A percentile compares a stretch with the other conserved stretches of the same genome.
Conservation (phyloP, 2,888 invertebrate species). For the Agrochola macilenta region DNA sequence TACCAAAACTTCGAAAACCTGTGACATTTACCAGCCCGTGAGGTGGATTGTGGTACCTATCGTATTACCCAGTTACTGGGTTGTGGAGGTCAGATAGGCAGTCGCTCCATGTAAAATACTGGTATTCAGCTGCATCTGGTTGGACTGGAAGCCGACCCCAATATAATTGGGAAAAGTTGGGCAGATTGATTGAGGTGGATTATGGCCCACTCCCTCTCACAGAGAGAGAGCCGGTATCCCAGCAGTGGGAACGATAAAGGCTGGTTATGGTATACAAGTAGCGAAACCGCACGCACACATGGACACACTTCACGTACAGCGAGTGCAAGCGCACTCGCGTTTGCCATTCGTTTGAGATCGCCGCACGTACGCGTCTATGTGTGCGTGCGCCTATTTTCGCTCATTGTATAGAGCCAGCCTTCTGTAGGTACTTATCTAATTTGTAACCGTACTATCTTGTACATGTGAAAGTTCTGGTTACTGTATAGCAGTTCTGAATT, state of each 20-base stretch:
- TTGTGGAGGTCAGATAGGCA: too few relatives aligned
- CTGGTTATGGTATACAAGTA: background rate
- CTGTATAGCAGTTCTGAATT: conserved; percentile 44
- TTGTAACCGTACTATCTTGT: background rate
- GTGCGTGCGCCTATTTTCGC: background rate
- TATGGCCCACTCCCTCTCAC: background rate
- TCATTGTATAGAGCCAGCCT: background rate
- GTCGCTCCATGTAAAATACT: too few relatives aligned
- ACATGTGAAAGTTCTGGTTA: conserved; percentile 41
- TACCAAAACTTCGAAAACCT: background rate
- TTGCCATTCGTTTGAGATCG: background rate
- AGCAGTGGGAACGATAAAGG: background rate
- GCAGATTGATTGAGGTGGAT: too few relatives aligned
- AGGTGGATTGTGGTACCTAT: too few relatives aligned
- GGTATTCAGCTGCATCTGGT: too few relatives aligned
- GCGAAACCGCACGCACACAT: background rate
- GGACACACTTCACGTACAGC: background rate
- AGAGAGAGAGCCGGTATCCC: too few relatives aligned
- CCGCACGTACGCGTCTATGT: background rate
- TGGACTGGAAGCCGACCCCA: too few relatives aligned
- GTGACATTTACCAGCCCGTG: background rate
- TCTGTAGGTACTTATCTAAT: background rate
- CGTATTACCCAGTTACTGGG: too few relatives aligned
- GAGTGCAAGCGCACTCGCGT: background rate
- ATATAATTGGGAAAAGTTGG: too few relatives aligned